Evolutionary conservation across 1,140 invertebrate genomes (phyloP).

Genomic region (Onthophagus taurus): DNA sequence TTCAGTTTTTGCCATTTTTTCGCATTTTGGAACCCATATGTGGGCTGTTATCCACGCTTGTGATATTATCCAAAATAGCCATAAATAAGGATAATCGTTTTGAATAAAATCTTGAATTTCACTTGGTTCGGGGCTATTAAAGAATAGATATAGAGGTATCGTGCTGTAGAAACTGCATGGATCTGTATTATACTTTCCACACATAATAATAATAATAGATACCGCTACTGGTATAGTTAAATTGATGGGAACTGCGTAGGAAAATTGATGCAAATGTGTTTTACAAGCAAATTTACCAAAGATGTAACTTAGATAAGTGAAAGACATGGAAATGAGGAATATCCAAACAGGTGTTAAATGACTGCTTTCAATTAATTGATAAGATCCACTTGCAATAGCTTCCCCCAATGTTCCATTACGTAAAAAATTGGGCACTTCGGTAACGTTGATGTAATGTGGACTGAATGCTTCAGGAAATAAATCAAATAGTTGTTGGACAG

Average conservation of each 20-base stretch:
- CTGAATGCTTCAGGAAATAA: constrained; percentile 42
- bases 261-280: constrained; percentile 72
- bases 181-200: constrained; percentile 48
- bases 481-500: constrained; percentile 46
- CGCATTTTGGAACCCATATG: constrained; percentile 64
- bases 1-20: constrained; percentile 69
- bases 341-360: constrained; percentile 43
- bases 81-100: constrained; percentile 57
- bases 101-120: constrained; percentile 46
- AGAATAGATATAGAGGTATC: constrained; percentile 60
- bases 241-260: constrained; percentile 68
- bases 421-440: constrained; percentile 38
- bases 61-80: constrained; percentile 62
- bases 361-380: constrained; percentile 18
- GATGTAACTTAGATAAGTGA: constrained; percentile 58
- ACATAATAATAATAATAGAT: constrained; percentile 50
- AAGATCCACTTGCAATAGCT: no score
- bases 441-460: constrained; percentile 48
- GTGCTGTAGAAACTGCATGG: constrained; percentile 50
- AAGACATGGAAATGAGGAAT: constrained; percentile 50
- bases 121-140: constrained; percentile 48
- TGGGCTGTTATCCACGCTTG: constrained; percentile 75
- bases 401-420: no score
- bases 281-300: constrained; percentile 75
- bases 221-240: constrained; percentile 61